Percentiles rank a stretch among this genome's conserved stretches.
phyloP scores from a whole-genome alignment of 2,888 invertebrate species.

The Timandra comae region DNA sequence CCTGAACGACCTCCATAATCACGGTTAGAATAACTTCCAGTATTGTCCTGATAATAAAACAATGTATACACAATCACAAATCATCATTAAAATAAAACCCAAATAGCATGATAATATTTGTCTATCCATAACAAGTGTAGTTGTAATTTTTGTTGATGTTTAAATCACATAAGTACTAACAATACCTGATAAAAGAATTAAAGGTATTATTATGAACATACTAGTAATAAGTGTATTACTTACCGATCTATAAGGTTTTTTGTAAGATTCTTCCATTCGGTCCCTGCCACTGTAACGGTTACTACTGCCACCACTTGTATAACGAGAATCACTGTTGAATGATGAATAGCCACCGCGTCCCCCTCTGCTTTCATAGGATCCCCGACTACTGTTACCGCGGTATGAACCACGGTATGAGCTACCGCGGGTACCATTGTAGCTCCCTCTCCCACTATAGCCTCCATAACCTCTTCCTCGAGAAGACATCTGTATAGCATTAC shows the following conservation, averaged over 20 bases:
- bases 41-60: conserved; percentile 49
- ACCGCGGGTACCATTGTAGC: conserved; percentile 50
- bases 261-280: conserved; percentile 65
- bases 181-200: no score
- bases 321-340: conserved; percentile 60
- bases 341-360: conserved; percentile 62
- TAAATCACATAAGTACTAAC: no score
- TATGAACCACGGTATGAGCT: conserved; percentile 59
- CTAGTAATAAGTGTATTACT: conserved; percentile 22
- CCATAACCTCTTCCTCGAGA: conserved; percentile 65
- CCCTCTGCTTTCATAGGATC: conserved; percentile 58
- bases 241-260: conserved; percentile 68
- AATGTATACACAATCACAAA: no score
- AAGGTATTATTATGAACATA: no score
- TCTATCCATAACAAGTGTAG: no score
- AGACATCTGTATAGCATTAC: conserved; percentile 66
- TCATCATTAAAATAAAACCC: no score
- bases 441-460: conserved; percentile 53
- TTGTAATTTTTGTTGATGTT: no score
- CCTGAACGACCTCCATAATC: conserved; percentile 75
- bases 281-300: conserved; percentile 58
- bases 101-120: no score
- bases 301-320: conserved; percentile 51
- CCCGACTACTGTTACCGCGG: conserved; percentile 52
- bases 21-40: conserved; percentile 68